Conservation (phyloP, 2,797 vertebrate genomes). For the Harpagifer antarcticus region DNA sequence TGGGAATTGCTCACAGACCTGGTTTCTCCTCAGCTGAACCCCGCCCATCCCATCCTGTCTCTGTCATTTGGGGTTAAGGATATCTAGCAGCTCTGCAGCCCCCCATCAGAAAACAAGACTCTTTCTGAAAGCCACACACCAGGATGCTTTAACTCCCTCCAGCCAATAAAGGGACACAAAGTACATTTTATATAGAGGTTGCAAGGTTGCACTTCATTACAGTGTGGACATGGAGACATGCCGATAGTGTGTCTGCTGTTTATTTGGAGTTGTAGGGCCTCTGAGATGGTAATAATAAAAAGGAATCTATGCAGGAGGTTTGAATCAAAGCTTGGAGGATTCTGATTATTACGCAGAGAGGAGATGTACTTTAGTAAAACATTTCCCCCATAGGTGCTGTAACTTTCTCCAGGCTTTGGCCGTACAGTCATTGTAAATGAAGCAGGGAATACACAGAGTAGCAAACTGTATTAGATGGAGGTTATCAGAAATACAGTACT, state of each 20-base stretch:
- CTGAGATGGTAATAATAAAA: constrained; percentile 58
- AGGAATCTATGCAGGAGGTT: constrained; percentile 62
- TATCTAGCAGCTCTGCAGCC: constrained; percentile 43
- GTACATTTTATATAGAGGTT: constrained; percentile 74
- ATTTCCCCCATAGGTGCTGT: constrained; percentile 31
- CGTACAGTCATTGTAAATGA: constrained; percentile 35
- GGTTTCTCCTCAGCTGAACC: constrained; percentile 45
- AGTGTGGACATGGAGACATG: constrained; percentile 67
- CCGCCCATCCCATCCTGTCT: constrained; percentile 44
- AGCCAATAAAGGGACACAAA: constrained; percentile 73
- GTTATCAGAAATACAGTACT: constrained; percentile 14
- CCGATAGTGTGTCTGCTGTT: constrained; percentile 66
- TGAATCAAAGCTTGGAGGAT: constrained; percentile 64
- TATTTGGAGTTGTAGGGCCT: constrained; percentile 67
- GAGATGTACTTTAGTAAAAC: constrained; percentile 41
- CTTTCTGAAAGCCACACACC: constrained; percentile 66
- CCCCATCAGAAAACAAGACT: constrained; percentile 62
- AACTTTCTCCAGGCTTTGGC: constrained; percentile 17
- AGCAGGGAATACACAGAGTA: constrained; percentile 15
- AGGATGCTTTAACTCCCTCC: constrained; percentile 69
- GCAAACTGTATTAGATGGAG: constrained; percentile 27
- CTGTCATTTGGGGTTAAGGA: constrained; percentile 69
- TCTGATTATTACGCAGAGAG: constrained; percentile 62
- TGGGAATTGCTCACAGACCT: constrained; percentile 75
- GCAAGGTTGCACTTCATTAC: constrained; percentile 78